Evolutionary conservation across 2,113 vertebrate species (phyloP), one percentile per base, ranked within the genome.

Genomic region (Colaptes auratus): DNA sequence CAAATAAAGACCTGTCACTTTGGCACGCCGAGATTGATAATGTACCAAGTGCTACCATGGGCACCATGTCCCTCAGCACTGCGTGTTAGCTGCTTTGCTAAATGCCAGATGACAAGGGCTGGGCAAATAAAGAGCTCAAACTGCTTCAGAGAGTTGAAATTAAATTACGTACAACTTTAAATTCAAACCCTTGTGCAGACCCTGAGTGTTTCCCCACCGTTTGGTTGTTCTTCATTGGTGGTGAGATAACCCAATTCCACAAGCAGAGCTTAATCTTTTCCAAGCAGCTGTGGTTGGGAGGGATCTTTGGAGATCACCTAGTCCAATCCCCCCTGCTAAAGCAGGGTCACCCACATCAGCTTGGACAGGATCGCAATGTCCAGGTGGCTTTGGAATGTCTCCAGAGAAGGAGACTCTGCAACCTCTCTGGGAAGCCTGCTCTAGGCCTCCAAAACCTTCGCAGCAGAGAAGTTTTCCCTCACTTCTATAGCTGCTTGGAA

Each of bases 1-100:
- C 53, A 27, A 63, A 56, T 52, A 33, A 88, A 81, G 75, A 56
- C 4, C 0, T 58, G 87, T 52, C 59, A 9, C 33, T 55, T 13
- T 67, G 71, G 86, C 39, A 60, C 0, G 0, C 19, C 35, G 4
- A 17, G 33, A 46, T 20, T 20, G 61, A 74, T 55, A 58, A 59
- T 0, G 2, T 56, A 61, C 44, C 18, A 7, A 19, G 14, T 4
- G 23, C 27, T 25, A 73, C 21, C 44, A 6, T 1, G 24, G 59
- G 42, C 12, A 35, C 31, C 20, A 0, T 0, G 0, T 59, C 42
- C 76, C 24, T 27, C 27, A 63, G 65, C 28, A 2, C 12, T 8
- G 28, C 19, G 1, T 33, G 30, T 50, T 4, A 63, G 46, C 33
- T 13, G 13, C 1, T 4, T 21, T 59, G 69, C 33, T 70, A 36